Conservation (phyloP, 2,888 invertebrate species). For the Nematopogon swammerdamellus region DNA sequence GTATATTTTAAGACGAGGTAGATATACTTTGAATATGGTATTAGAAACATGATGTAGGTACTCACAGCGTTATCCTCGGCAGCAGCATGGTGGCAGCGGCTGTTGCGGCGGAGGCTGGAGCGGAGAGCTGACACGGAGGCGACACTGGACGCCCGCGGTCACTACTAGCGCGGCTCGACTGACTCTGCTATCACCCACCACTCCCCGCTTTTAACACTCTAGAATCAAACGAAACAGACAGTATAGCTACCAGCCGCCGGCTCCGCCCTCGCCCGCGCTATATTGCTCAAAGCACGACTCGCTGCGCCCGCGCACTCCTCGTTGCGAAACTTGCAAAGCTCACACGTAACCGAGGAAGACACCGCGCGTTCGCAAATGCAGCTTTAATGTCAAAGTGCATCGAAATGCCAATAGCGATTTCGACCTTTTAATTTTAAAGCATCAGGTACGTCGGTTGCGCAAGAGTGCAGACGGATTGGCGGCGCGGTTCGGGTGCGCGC, state of each 20-base stretch:
- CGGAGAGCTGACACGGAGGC: too few species aligned
- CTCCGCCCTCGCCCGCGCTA: neutral
- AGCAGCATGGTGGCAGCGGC: neutral
- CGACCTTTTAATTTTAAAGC: constrained; percentile 46
- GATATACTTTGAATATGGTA: too few species aligned
- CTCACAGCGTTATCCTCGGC: neutral
- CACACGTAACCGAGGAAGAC: constrained; percentile 9
- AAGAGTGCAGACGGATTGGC: constrained; percentile 20
- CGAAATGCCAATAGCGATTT: constrained; percentile 49
- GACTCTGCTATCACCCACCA: neutral
- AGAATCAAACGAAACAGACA: neutral
- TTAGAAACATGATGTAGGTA: too few species aligned
- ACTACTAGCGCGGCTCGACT: too few species aligned
- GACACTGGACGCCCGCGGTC: too few species aligned
- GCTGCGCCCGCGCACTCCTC: neutral
- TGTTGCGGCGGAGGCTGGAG: too few species aligned
- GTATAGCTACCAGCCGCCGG: neutral
- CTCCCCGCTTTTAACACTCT: neutral
- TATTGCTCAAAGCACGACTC: too few species aligned
- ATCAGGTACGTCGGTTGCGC: constrained; percentile 30
- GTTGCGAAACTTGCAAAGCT: neutral
- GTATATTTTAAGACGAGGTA: too few species aligned
- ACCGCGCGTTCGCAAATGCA: constrained; percentile 48
- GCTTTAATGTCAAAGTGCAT: constrained; percentile 55
- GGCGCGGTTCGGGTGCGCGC: constrained; percentile 7